phyloP scores from a whole-genome alignment of 2,888 invertebrate genomes.

The Antheraea yamamai region DNA sequence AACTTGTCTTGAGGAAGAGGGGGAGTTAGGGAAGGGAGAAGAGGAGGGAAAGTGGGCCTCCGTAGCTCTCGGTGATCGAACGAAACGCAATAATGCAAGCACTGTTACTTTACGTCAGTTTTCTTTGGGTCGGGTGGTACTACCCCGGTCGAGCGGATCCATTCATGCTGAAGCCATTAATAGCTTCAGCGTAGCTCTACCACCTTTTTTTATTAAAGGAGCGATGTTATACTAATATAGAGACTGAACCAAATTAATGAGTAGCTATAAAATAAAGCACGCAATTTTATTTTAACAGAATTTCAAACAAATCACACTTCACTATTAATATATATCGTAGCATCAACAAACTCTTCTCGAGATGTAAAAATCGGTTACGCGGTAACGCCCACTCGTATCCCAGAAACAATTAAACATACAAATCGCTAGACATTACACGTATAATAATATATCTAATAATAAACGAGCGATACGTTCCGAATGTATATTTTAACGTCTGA shows the following conservation, averaged over 20 bases:
- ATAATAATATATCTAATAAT: slow-evolving; percentile 1
- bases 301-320: neutral
- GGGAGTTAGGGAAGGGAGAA: no score
- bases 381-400: neutral
- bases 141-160: no score
- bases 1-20: no score
- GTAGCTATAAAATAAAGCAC: neutral
- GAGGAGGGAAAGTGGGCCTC: no score
- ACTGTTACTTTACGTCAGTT: no score
- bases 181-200: no score
- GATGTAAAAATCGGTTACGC: neutral
- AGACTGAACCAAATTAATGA: neutral
- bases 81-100: no score
- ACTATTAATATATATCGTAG: neutral
- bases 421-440: neutral
- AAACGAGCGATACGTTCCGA: neutral
- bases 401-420: neutral
- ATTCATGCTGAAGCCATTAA: no score
- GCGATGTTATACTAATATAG: no score
- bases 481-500: neutral
- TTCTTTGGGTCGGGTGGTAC: no score
- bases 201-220: no score
- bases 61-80: no score
- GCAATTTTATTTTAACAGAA: neutral
- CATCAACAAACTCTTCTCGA: neutral